Conservation (phyloP, 2,113 vertebrate species). For the Natator depressus region DNA sequence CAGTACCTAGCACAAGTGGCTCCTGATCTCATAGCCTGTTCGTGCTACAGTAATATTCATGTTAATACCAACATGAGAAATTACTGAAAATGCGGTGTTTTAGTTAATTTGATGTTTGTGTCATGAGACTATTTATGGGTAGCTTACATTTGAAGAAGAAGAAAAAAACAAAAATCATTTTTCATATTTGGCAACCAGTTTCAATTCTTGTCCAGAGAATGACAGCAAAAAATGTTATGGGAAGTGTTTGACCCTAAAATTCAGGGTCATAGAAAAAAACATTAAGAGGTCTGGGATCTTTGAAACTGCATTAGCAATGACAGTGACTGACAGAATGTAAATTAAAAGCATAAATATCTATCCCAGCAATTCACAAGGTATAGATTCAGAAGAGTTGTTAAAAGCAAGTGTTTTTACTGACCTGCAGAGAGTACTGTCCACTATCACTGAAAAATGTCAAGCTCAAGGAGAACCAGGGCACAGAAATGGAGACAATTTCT, state of each 20-base stretch:
- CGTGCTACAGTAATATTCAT: neutral
- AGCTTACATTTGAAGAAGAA: neutral
- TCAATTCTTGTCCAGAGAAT: neutral
- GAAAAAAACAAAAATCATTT: neutral
- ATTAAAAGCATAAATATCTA: slow-evolving; percentile 30
- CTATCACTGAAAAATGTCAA: neutral
- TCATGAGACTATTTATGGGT: neutral
- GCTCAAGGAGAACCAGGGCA: neutral
- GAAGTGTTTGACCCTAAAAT: neutral
- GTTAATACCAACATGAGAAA: neutral
- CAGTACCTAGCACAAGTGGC: neutral
- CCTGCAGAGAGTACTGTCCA: neutral
- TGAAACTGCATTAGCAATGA: neutral
- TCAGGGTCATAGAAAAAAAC: neutral
- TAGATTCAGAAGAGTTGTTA: slow-evolving; percentile 23
- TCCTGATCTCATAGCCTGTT: neutral
- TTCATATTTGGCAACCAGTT: neutral
- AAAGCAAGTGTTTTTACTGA: neutral
- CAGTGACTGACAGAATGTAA: neutral
- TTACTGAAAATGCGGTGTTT: neutral
- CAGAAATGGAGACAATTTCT: neutral
- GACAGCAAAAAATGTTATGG: neutral
- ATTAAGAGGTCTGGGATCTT: neutral
- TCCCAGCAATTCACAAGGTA: neutral
- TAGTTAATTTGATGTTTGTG: neutral